These are phyloP conservation scores for Saguinus midas DNA, from an alignment of 2,113 vertebrate genomes.

Conservation along the genomic window DNA sequence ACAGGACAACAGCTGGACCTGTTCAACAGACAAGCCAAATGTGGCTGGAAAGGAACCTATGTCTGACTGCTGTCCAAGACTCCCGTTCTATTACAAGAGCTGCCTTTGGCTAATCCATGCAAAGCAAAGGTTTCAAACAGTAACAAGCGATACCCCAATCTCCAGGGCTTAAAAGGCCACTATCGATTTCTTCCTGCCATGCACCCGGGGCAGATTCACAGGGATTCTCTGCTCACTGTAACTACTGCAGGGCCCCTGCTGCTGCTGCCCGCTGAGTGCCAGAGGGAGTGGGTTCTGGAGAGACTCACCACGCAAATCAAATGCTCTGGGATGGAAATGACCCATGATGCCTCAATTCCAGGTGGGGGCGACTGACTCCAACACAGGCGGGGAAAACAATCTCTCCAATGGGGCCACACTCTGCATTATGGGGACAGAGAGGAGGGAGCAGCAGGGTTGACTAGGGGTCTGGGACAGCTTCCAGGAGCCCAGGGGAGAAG, in stretches of 20 bases:
- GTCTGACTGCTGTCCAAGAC: neutral
- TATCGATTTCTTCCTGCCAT: neutral
- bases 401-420: neutral
- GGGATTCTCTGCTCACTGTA: neutral
- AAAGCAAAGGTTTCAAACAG: neutral
- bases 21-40: neutral
- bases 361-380: neutral
- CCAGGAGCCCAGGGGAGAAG: neutral
- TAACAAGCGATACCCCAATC: neutral
- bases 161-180: neutral
- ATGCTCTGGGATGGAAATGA: neutral
- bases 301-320: neutral
- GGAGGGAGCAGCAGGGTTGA: neutral
- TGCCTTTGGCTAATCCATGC: neutral
- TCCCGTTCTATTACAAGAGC: neutral
- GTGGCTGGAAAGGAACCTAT: neutral
- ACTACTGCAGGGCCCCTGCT: neutral
- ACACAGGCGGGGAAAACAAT: neutral
- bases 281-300: neutral
- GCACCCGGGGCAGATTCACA: neutral
- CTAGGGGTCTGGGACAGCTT: neutral
- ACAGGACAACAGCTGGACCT: neutral
- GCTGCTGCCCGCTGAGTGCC: neutral
- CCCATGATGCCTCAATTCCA: neutral
- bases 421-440: neutral